Evolutionary conservation across 2,888 invertebrate genomes (phyloP).

Genomic region (Archips crataeganus): DNA sequence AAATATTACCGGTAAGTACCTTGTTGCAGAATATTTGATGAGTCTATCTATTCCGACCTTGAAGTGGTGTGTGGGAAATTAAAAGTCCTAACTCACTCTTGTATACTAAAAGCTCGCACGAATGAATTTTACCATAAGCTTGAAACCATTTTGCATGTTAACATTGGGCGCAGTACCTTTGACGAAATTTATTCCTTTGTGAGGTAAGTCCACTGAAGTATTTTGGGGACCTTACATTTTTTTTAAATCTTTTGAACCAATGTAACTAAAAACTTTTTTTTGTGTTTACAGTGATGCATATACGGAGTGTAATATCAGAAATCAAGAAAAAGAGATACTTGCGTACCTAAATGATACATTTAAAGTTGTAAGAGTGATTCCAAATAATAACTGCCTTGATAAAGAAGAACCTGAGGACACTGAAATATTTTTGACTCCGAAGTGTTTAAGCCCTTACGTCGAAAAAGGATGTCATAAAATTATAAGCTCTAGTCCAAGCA

Average conservation of each 20-base stretch:
- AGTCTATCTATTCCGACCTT: constrained; percentile 86
- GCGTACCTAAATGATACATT: constrained; percentile 69
- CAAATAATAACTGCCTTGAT: constrained; percentile 51
- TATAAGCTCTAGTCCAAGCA: constrained; percentile 71
- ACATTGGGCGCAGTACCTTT: constrained; percentile 80
- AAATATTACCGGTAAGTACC: constrained; percentile 11
- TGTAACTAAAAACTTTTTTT: constrained; percentile 15
- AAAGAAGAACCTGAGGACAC: constrained; percentile 69
- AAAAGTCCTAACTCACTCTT: constrained; percentile 86
- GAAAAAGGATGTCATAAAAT: constrained; percentile 62
- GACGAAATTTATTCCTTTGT: constrained; percentile 84
- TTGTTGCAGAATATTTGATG: constrained; percentile 86
- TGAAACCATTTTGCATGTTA: constrained; percentile 81
- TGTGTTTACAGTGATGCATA: constrained; percentile 78
- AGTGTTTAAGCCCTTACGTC: constrained; percentile 70
- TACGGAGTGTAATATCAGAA: constrained; percentile 78
- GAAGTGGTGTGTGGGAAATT: constrained; percentile 86
- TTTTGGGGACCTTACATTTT: background rate
- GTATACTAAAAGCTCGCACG: constrained; percentile 86
- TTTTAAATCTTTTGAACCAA: background rate
- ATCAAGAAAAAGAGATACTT: constrained; percentile 81
- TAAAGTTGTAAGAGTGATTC: constrained; percentile 52
- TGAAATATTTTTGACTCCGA: constrained; percentile 80
- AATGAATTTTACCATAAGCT: constrained; percentile 85
- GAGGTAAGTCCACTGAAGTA: constrained; percentile 61